Base-by-base conservation (phyloP, 2,888 invertebrate species). In the Drosophila quinaria region DNA sequence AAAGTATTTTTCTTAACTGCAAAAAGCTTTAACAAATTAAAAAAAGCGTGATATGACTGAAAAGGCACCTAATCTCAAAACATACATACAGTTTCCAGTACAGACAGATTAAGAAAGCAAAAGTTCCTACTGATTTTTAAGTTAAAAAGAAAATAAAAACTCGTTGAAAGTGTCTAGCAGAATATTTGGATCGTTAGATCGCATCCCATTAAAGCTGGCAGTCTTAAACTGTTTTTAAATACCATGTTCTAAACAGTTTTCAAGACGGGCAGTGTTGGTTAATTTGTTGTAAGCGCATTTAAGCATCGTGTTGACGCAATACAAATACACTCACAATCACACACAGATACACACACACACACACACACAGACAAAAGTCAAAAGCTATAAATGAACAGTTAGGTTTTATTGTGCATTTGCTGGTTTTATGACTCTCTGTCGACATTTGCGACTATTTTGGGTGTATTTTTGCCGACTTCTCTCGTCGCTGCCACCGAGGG, bases 381-480 rank as follows among this genome's bases (percentile, higher is more conserved):
- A 54, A 49, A 81, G 64, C 81, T 65, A 79, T 75, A 88, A 73
- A 70, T 76, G 62, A 73, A 65, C 83, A 76, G 87, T 82, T 82
- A 61, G 73, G 76, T 88, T 88, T 81, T 80, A 82, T 86, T 35
- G 80, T 59, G 44, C 80, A 82, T 78, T 81, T 81, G 74, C 65
- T 74, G 81, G 59, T 76, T 86, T 81, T 79, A 87, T 72, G 83
- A 63, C 69, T 60, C 69, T 60, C 65, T 62, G 81, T 66, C 75
- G 69, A 87, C 83, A 65, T 69, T 87, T 74, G 68, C 42, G 63
- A 58, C 70, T 61, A 60, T 67, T 72, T 58, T 35, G 17, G 56
- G 22, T 22, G 51, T 39, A 61, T 61, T 62, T 55, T 47, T 25
- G 11, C 44, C 9, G 33, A 22, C 35, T 54, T 46, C 39, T 15